Percentiles rank a stretch among this genome's conserved stretches.
Conservation (phyloP, 2,113 vertebrate species). For the Oceanodroma tethys region DNA sequence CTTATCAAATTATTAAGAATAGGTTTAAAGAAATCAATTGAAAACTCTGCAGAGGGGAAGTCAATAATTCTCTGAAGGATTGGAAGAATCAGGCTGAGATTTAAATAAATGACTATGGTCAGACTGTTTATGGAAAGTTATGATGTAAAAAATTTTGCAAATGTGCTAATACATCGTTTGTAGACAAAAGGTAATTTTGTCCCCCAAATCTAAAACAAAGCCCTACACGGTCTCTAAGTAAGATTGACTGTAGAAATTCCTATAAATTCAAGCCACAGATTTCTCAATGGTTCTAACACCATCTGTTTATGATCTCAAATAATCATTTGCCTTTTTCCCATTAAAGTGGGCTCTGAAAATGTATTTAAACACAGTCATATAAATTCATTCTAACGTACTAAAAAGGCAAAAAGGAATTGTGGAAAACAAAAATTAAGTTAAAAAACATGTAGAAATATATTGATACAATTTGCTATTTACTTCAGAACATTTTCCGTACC, state of each 20-base stretch:
- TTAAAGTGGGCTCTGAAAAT: neutral
- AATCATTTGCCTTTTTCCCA: neutral
- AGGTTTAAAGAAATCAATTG: neutral
- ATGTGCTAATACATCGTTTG: neutral
- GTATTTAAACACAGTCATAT: neutral
- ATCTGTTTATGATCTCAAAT: neutral
- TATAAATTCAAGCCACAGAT: neutral
- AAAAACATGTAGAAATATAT: neutral
- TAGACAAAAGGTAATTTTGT: neutral
- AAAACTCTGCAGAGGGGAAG: neutral
- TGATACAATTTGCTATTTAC: neutral
- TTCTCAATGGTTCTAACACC: neutral
- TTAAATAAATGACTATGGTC: neutral
- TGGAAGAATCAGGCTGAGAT: neutral
- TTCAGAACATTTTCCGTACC: slow-evolving; percentile 71
- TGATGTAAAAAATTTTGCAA: neutral
- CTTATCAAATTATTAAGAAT: neutral
- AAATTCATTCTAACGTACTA: neutral
- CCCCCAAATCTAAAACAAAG: neutral
- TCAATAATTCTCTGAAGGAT: neutral
- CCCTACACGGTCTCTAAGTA: neutral
- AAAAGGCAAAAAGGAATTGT: neutral
- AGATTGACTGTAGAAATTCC: neutral
- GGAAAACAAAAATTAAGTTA: neutral
- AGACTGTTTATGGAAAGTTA: neutral